Conservation (phyloP, 2,797 vertebrate species). For the Notoglanidium macrostoma region DNA sequence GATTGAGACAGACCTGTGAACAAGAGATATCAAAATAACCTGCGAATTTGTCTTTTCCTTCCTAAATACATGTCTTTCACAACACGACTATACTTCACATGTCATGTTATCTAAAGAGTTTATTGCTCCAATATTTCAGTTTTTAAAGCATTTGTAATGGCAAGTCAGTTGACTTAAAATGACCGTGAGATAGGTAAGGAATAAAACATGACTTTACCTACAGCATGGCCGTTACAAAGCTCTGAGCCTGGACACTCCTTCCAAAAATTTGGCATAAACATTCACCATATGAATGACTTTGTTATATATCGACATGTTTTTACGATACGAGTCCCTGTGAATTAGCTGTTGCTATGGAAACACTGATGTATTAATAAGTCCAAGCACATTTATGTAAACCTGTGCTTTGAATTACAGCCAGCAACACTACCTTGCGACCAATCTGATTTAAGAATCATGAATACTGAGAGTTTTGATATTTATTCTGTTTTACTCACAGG, state of each 20-base stretch:
- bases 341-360: not conserved
- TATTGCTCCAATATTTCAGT: not conserved
- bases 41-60: not conserved
- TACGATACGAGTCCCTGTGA: not conserved
- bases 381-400: not conserved
- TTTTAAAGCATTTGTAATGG: not conserved
- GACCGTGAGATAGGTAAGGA: not conserved
- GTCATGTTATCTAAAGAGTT: no score
- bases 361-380: no score
- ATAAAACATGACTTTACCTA: not conserved
- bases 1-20: not conserved
- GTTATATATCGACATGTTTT: not conserved
- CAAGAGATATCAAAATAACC: not conserved
- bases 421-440: not conserved
- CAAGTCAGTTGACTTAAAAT: not conserved
- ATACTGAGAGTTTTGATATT: not conserved
- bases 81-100: no score
- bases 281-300: not conserved
- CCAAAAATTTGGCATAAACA: not conserved
- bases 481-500: conserved; percentile 66
- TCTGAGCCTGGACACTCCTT: not conserved
- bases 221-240: not conserved
- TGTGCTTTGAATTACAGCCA: not conserved
- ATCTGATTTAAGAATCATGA: not conserved
- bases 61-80: not conserved